Evolutionary conservation across 2,888 invertebrate species (phyloP).

Genomic region (Cheilosia urbana): DNA sequence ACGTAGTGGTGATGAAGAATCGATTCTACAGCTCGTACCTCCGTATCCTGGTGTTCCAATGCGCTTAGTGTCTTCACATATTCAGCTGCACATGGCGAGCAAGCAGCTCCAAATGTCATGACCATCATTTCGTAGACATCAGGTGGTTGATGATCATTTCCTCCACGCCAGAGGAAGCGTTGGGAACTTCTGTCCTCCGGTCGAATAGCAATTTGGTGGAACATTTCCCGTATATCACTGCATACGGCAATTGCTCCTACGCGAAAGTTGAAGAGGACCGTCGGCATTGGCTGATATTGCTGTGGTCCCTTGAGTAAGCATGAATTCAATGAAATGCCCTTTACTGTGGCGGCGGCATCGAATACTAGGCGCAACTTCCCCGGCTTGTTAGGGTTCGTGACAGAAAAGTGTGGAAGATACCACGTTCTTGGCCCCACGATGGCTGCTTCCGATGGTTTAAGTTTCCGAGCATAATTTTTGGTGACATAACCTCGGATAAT

Average conservation of each 20-base stretch:
- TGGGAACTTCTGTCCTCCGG: slow-evolving; percentile 78
- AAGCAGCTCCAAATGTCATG: slow-evolving; percentile 65
- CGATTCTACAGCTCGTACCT: too few relatives aligned
- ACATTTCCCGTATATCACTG: too few relatives aligned
- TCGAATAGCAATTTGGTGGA: slow-evolving; percentile 47
- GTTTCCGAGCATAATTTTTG: slow-evolving; percentile 71
- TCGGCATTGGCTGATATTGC: slow-evolving; percentile 78
- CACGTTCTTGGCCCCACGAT: slow-evolving; percentile 48
- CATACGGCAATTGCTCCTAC: slow-evolving; percentile 77
- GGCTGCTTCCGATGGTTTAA: slow-evolving; percentile 19
- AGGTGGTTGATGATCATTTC: slow-evolving; percentile 8
- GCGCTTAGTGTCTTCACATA: too few relatives aligned
- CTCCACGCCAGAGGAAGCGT: slow-evolving; percentile 78
- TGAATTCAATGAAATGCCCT: slow-evolving; percentile 58
- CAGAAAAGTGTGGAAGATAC: slow-evolving; percentile 75
- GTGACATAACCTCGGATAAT: slow-evolving; percentile 61
- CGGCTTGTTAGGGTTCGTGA: slow-evolving; percentile 77
- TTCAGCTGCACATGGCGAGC: too few relatives aligned
- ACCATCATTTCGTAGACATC: slow-evolving; percentile 60
- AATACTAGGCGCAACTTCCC: slow-evolving; percentile 42
- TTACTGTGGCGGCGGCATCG: background rate
- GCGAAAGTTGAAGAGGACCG: slow-evolving; percentile 80
- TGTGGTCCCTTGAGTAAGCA: slow-evolving; percentile 79
- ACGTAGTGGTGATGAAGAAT: too few relatives aligned
- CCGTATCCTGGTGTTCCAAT: too few relatives aligned